A percentile compares a stretch with the other conserved stretches of the same genome.
Conservation (phyloP, 2,113 vertebrate species). For the Emydocephalus ijimae region DNA sequence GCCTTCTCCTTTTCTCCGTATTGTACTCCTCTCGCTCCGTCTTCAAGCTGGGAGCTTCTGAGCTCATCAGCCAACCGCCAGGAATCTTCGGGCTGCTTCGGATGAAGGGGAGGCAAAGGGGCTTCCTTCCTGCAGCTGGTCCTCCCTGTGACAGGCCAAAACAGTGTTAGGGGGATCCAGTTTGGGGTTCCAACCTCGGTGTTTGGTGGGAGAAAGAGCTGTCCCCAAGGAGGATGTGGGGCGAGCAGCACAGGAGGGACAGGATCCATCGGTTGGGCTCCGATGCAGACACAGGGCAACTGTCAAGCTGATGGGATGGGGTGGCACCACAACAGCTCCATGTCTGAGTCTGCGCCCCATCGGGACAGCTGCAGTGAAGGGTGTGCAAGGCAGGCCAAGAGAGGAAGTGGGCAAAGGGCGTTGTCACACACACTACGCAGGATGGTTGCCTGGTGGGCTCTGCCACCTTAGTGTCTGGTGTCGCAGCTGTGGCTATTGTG, state of each 20-base stretch:
- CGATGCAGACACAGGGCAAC: neutral
- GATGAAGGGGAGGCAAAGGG: neutral
- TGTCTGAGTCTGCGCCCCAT: neutral
- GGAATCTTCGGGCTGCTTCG: neutral
- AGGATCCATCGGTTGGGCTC: neutral
- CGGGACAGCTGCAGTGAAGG: neutral
- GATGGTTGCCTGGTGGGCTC: neutral
- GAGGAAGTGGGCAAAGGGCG: neutral
- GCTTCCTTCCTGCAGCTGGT: neutral
- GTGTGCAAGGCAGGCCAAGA: neutral
- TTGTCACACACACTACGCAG: neutral
- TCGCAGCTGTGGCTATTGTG: conserved; percentile 30
- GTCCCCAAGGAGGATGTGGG: neutral
- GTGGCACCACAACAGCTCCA: neutral
- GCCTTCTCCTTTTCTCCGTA: neutral
- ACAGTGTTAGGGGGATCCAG: neutral
- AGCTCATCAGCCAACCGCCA: neutral
- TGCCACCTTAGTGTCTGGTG: conserved; percentile 5
- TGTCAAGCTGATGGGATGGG: neutral
- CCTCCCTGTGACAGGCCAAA: neutral
- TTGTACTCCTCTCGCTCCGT: neutral
- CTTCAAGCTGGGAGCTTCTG: neutral
- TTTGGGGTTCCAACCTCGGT: too few species aligned
- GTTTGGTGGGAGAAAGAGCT: neutral
- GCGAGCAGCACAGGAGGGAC: too few species aligned